Base-by-base conservation (phyloP, 2,113 vertebrate species). In the human (Homo sapiens) region DNA sequence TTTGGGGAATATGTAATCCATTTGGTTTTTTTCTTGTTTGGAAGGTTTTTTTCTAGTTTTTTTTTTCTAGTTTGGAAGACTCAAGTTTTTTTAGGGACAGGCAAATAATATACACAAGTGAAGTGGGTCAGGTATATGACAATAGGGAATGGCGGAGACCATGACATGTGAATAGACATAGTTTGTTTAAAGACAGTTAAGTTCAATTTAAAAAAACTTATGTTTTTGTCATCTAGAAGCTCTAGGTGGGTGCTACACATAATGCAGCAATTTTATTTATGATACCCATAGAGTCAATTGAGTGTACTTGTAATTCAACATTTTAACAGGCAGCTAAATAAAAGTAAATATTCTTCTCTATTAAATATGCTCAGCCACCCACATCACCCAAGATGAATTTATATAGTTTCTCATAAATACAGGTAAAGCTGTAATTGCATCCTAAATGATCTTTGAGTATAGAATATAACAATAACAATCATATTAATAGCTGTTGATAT, bases 271-370 rank as follows among this genome's bases (percentile, higher is more conserved):
- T 59, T 66, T 91, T 14, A 68, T 50, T 82, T 93, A 66, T 20
- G 25, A 84, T 43, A 48, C 6, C 30, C 30, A 35, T 38, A 11
- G 20, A 73, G 25, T 52, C 52, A 30, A 55, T 7, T 84, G 72
- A 89, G 35, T 55, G 32, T 40, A 76, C 52, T 76, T 92, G 4
- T 80, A 84, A 89, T 93, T 94, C 68, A 96, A 92, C 78, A 52
- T 78, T 43, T 64, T 88, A 66, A 68, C 27, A 45, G 61, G 70
- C 50, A 3, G 23, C 4, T 76, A 52, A 68, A 55, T 80, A 72
- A 75, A 32, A 80, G 48, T 79, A 88, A 87, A 18, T 5, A 14
- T 38, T 35, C 52, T 27, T 87, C 38, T n/a, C 79, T 72, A 20
- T 64, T 61, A 91, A 81, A 40, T 50, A 59, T 66, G 57, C 75